Evolutionary conservation across 2,113 vertebrate genomes (phyloP), one percentile per base, ranked within the genome.

Genomic region (Urocitellus parryii): DNA sequence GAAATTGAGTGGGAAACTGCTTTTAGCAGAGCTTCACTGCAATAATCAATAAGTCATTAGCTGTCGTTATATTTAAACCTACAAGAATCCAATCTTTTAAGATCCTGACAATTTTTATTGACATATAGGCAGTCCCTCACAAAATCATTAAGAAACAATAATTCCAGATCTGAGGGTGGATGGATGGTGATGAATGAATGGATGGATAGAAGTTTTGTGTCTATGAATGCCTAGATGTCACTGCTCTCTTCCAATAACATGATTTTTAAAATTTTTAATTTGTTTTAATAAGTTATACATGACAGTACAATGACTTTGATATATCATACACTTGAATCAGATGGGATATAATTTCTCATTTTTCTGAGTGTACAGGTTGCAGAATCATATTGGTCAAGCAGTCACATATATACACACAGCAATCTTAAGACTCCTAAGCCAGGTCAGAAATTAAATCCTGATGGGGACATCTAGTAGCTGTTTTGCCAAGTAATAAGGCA

Each of bases 41-140:
- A 48, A 18, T 85, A 18, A 92, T 93, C 74, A 5, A 67, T 95
- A 94, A 88, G 72, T 87, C 95, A 89, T 95, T 89, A 96, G 45
- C 86, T 51, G 63, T 16, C 68, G 89, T 86, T 97, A 89, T 94
- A 93, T 96, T 96, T 97, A 96, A 95, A 82, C 82, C 65, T 80
- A 6, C 27, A 67, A 86, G 79, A 58, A 94, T 87, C 68, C 73
- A 53, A 68, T 95, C 58, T 91, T 82, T 27, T 83, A 48, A 42
- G 78, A 94, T 80, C 45, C 65, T 9, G 12, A 81, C 72, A 88
- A 80, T 61, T 91, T 45, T 63, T 90, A 86, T 20, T 39, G 73
- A 93, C 77, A 89, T 61, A 48, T 34, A 94, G 78, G n/a, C 8
- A 0, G 34, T 27, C 86, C 73, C 42, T 85, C 18, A 76, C 86